Conservation (phyloP, 2,113 vertebrate genomes). For the Tauraco erythrolophus region DNA sequence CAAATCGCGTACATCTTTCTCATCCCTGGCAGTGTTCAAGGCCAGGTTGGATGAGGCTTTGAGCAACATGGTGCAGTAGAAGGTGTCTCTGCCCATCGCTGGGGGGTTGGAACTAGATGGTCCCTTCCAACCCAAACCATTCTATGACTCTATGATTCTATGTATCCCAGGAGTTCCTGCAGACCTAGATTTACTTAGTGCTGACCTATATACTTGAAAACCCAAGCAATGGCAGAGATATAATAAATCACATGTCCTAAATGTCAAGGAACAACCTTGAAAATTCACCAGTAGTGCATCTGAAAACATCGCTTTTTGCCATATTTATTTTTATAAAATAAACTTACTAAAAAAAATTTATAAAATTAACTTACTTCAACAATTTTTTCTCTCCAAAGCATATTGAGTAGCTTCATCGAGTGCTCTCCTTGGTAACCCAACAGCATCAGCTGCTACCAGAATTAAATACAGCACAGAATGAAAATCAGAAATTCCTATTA, state of each 20-base stretch:
- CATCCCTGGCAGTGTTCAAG: too few relatives aligned
- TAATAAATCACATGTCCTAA: neutral
- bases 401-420: conserved; percentile 92
- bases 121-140: too few relatives aligned
- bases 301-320: neutral
- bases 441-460: conserved; percentile 91
- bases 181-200: neutral
- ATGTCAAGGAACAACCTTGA: neutral
- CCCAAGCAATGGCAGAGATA: neutral
- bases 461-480: neutral
- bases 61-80: too few relatives aligned
- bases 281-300: neutral
- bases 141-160: too few relatives aligned
- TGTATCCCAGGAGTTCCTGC: neutral
- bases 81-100: too few relatives aligned
- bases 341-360: neutral
- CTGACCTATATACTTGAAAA: neutral
- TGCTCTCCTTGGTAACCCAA: conserved; percentile 88
- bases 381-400: conserved; percentile 90
- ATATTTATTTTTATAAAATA: too few relatives aligned
- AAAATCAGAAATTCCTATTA: neutral
- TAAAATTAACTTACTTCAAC: conserved; percentile 77
- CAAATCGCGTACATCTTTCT: neutral
- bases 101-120: too few relatives aligned
- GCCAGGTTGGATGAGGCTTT: too few relatives aligned